Conservation (phyloP, 2,113 vertebrate species). For the Chloroceryle aenea region DNA sequence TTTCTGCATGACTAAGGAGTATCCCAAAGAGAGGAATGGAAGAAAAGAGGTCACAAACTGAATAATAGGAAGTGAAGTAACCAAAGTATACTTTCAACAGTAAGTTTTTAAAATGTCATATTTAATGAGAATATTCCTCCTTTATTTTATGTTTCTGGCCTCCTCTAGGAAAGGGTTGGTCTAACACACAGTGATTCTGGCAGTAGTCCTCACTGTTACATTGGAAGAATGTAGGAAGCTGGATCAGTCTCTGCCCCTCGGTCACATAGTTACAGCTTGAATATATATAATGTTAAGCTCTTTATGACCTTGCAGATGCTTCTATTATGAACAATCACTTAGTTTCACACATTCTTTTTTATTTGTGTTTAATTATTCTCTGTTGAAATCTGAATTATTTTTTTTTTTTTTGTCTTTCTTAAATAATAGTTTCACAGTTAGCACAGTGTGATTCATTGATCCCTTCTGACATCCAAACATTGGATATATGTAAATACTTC, state of each 20-base stretch:
- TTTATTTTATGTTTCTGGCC: not conserved
- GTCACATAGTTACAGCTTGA: not conserved
- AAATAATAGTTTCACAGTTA: not conserved
- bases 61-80: not conserved
- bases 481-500: not conserved
- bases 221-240: not conserved
- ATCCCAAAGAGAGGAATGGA: not conserved
- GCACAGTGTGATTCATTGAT: not conserved
- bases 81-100: not conserved
- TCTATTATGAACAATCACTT: not conserved
- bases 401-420: not conserved
- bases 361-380: not conserved
- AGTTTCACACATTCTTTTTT: not conserved
- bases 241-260: not conserved
- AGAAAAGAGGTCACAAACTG: not conserved
- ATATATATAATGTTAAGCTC: not conserved
- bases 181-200: not conserved
- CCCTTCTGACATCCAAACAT: not conserved
- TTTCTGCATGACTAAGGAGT: not conserved
- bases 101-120: not conserved
- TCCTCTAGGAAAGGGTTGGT: not conserved
- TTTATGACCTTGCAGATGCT: slow-evolving; percentile 6
- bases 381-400: not conserved
- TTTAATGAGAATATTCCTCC: not conserved
- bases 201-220: not conserved